Evolutionary conservation across 2,888 invertebrate genomes (phyloP).

Genomic region (Oligia fasciuncula): DNA sequence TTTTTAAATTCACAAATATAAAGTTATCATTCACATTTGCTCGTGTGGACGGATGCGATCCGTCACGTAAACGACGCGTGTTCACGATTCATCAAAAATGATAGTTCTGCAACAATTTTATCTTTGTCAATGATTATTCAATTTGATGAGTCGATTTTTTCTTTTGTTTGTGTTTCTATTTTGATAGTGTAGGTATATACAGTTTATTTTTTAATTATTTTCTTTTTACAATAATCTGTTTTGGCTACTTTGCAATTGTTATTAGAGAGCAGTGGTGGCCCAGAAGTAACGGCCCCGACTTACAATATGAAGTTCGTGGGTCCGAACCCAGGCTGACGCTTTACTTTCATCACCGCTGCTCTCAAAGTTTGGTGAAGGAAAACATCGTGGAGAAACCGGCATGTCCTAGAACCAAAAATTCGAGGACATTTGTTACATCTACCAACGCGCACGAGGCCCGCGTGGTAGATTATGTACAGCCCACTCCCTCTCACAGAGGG

Average conservation of each 20-base stretch:
- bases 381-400: too few species aligned
- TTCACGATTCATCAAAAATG: slow-evolving; percentile 80
- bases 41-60: slow-evolving; percentile 79
- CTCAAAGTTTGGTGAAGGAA: too few species aligned
- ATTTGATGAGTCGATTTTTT: slow-evolving; percentile 59
- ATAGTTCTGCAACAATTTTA: slow-evolving; percentile 61
- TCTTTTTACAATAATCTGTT: background rate
- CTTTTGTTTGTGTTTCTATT: background rate
- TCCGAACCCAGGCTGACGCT: too few species aligned
- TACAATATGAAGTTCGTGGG: too few species aligned
- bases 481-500: too few species aligned
- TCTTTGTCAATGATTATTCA: slow-evolving; percentile 60
- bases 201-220: background rate
- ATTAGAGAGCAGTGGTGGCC: background rate
- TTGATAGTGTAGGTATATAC: background rate
- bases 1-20: slow-evolving; percentile 61
- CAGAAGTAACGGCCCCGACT: too few species aligned
- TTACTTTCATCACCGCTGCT: too few species aligned
- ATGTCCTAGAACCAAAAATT: too few species aligned
- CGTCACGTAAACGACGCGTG: slow-evolving; percentile 78
- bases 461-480: too few species aligned
- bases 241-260: background rate
- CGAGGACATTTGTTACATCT: too few species aligned
- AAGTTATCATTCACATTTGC: slow-evolving; percentile 72
- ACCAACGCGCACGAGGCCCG: too few species aligned